Evolutionary conservation across 2,113 vertebrate species (phyloP).

Genomic region (Nothocercus julius): DNA sequence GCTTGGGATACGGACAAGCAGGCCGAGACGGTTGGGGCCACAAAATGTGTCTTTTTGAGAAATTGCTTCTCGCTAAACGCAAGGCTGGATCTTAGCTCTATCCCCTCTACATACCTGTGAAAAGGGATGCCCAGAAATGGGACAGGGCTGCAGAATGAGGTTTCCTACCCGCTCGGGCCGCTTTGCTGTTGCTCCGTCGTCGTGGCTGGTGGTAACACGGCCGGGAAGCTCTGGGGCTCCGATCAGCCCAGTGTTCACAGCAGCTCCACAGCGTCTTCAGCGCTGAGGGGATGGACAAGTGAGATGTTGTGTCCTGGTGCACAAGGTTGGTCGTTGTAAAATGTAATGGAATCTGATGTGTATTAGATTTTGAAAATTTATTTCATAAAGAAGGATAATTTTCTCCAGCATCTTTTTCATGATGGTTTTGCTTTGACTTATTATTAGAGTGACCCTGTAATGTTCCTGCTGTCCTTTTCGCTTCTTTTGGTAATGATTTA

Average conservation of each 20-base stretch:
- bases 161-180: background rate
- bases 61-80: background rate
- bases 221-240: background rate
- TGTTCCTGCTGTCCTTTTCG: background rate
- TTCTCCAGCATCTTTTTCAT: background rate
- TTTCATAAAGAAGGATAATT: background rate
- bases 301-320: background rate
- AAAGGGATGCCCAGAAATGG: accelerated
- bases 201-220: background rate
- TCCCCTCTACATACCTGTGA: background rate
- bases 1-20: background rate
- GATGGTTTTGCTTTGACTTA: background rate
- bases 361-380: background rate
- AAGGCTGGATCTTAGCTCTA: background rate
- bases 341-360: background rate
- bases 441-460: background rate
- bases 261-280: no score
- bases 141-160: background rate
- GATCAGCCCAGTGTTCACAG: background rate
- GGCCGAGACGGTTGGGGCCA: constrained; percentile 10
- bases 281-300: background rate
- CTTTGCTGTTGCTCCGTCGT: background rate
- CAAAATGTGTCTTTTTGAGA: background rate
- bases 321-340: background rate
- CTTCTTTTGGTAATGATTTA: background rate